Base-by-base conservation (phyloP, 2,113 vertebrate genomes). In the Condylura cristata region DNA sequence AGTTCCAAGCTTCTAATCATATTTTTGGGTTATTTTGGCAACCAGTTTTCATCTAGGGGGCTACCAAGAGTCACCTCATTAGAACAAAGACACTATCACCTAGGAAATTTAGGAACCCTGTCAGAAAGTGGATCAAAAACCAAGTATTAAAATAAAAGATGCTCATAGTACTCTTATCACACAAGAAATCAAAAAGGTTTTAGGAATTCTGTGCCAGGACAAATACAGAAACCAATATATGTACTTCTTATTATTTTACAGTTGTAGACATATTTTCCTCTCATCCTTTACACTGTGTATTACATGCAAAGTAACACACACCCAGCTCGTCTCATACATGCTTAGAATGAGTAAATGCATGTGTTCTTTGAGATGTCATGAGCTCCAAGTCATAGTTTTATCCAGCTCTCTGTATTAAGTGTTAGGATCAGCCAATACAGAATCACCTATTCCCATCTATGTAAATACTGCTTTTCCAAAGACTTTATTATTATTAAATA, bases 401-500 rank as follows among this genome's bases (percentile, higher is more conserved):
- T 61, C 48, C 34, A 91, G 20, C 2, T n/a, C 46, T 61, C 88
- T 81, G 18, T 74, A 56, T 39, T 74, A 3, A 80, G 22, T 60
- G 51, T 61, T 65, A 74, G 90, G 86, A 81, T 79, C 60, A 93
- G 75, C 83, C 61, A 71, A 26, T 66, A 72, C 1, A 86, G 22
- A 5, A 12, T 6, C 28, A 48, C 56, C 6, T 61, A 16, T 41
- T 63, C 34, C 68, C 72, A 26, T 44, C 48, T 32, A 56, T 12
- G 44, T 81, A 83, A 72, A 26, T 83, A 89, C 22, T 93, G 22
- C 82, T 76, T 65, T 74, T 91, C 28, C 72, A 22, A 65, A 80
- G 60, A 53, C 28, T 56, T 82, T 82, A 39, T 83, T 37, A 83
- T 81, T 17, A 17, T 51, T 51, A 51, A 51, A 17, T 51, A 51